These are phyloP conservation scores for Apamea sordens DNA, from an alignment of 2,888 invertebrate genomes.

Conservation along the genomic window DNA sequence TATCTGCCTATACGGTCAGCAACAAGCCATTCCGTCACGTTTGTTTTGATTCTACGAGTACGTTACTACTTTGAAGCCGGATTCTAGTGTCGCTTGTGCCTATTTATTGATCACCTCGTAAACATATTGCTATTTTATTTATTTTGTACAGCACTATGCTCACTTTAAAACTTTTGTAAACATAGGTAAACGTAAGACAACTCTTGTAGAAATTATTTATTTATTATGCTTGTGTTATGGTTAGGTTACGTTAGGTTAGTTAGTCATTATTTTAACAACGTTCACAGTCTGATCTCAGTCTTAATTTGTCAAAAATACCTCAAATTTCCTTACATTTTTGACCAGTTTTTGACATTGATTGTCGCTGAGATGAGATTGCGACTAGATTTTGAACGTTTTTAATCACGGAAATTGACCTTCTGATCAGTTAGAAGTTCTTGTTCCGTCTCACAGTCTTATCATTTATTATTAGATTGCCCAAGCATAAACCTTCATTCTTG, in stretches of 20 bases:
- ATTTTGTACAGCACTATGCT: neutral
- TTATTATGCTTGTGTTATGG: neutral
- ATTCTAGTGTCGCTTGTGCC: slow-evolving; percentile 20
- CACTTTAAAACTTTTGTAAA: neutral
- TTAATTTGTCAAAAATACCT: neutral
- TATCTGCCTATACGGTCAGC: slow-evolving; percentile 53
- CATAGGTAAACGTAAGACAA: too few species aligned
- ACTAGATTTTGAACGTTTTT: neutral
- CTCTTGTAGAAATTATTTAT: neutral
- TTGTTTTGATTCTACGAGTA: slow-evolving; percentile 60
- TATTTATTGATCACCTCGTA: slow-evolving; percentile 11
- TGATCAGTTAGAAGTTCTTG: too few species aligned
- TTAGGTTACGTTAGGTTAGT: neutral
- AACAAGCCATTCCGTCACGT: slow-evolving; percentile 61
- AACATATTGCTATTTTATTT: neutral
- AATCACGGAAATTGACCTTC: neutral
- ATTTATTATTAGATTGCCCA: neutral
- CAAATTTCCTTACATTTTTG: neutral
- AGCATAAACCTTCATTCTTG: neutral
- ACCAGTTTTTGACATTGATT: neutral
- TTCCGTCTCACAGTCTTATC: neutral
- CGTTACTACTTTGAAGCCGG: slow-evolving; percentile 40
- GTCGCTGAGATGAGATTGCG: too few species aligned
- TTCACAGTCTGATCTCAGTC: neutral
- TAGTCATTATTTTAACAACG: neutral